phyloP scores from a whole-genome alignment of 2,888 invertebrate genomes.

The Sicus ferrugineus region DNA sequence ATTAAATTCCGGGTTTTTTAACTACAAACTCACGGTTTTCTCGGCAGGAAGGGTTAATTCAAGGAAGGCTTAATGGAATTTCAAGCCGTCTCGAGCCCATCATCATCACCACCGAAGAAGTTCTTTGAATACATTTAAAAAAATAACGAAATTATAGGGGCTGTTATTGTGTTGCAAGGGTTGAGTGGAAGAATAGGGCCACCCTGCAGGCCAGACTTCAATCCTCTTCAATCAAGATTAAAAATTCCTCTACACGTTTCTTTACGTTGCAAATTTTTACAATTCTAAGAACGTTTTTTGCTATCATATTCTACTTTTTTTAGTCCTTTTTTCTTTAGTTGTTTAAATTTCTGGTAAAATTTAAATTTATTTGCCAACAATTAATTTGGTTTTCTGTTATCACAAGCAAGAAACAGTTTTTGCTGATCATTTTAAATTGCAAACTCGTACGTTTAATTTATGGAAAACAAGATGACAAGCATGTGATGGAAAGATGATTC shows the following conservation, averaged over 20 bases:
- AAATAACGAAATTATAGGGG: not conserved
- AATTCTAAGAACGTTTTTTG: not conserved
- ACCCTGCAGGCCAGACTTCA: not conserved
- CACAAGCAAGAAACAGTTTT: no score
- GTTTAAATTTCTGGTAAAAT: no score
- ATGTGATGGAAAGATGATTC: no score
- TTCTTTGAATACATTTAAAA: slow-evolving; percentile 7
- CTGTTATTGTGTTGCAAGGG: not conserved
- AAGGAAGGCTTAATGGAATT: slow-evolving; percentile 21
- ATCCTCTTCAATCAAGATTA: not conserved
- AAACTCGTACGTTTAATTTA: no score
- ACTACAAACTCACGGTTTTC: no score
- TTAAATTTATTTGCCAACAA: no score
- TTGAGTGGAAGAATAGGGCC: not conserved
- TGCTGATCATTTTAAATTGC: no score
- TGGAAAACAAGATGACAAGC: no score
- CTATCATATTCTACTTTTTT: not conserved
- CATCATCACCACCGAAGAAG: not conserved
- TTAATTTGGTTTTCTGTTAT: no score
- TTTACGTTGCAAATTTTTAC: not conserved
- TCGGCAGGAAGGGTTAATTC: no score
- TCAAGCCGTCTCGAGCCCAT: slow-evolving; percentile 23
- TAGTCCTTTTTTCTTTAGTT: not conserved
- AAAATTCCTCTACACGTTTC: not conserved
- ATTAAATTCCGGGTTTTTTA: slow-evolving; percentile 29